Base-by-base conservation (phyloP, 2,797 vertebrate species). In the Diplodus puntazzo region DNA sequence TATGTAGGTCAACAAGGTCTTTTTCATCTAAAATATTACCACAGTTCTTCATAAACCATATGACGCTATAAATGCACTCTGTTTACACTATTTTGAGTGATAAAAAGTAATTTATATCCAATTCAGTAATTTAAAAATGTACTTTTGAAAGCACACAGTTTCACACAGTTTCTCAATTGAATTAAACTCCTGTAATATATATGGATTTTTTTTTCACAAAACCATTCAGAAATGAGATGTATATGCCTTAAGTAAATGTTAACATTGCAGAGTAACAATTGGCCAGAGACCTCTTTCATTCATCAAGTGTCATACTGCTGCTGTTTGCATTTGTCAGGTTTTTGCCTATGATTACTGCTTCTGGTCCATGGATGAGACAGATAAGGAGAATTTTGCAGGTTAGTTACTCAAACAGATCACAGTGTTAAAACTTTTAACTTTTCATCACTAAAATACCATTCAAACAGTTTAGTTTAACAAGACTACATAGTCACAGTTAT, bases 281-380 rank as follows among this genome's bases (percentile, higher is more conserved):
- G 1, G 18, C n/a, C 42, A 54, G 27, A 21, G 1, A 8, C 3
- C 2, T 23, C 4, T 53, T 2, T 45, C 2, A 2, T 49, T 58
- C 20, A 0, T 58, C 25, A 0, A 49, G 12, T 59, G 16, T 73
- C 23, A 73, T 39, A 8, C 46, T 72, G 21, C 17, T 48, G 9
- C 55, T 42, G 9, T 65, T 70, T 79, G 61, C 16, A 16, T 0
- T 57, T 25, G 14, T 68, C 87, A 99, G 98, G 96, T 97, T 23
- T 99, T 99, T 90, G 98, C 98, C 3, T 99, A 99, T 0, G 98
- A 99, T 92, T 96, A 99, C 92, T 99, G 98, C 92, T 99, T 99
- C 92, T 99, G 98, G 98, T 99, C 98, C 20, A 98, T 99, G 97
- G 98, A 99, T 78, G 98, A 99, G 87, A 95, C 97, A 0, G 95